Evolutionary conservation across 1,140 invertebrate species (phyloP).

Genomic region (Pantala flavescens): DNA sequence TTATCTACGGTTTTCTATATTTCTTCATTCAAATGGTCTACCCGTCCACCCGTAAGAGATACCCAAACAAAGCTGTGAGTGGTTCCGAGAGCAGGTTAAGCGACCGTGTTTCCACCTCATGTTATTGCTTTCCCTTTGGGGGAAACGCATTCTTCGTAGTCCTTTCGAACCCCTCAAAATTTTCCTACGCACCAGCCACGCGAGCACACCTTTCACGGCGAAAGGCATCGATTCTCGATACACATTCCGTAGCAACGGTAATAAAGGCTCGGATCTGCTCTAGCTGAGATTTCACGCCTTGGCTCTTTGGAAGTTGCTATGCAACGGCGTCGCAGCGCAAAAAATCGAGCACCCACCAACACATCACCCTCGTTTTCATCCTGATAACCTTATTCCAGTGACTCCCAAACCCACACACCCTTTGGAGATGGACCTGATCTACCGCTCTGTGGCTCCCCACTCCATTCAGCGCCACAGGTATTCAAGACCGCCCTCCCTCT

Average conservation of each 20-base stretch:
- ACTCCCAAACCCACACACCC: constrained; percentile 6
- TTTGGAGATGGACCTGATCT: neutral
- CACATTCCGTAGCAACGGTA: neutral
- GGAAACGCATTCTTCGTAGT: too few relatives aligned
- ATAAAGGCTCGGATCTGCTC: neutral
- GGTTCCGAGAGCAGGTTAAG: too few relatives aligned
- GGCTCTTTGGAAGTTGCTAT: too few relatives aligned
- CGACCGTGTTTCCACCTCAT: too few relatives aligned
- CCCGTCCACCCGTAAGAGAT: too few relatives aligned
- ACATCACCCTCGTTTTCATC: neutral
- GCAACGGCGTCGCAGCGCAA: neutral
- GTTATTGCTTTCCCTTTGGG: too few relatives aligned
- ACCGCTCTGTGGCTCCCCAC: neutral
- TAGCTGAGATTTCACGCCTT: too few relatives aligned
- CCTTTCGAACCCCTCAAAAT: too few relatives aligned
- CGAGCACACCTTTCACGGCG: neutral
- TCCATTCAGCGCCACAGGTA: neutral
- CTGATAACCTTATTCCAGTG: constrained; percentile 5
- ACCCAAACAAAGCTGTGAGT: too few relatives aligned
- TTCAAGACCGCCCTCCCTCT: neutral
- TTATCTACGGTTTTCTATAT: too few relatives aligned
- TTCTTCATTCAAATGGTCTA: too few relatives aligned
- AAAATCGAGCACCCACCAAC: neutral
- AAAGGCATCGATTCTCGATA: neutral
- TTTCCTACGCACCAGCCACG: neutral